Conservation (phyloP, 2,888 invertebrate species). For the Phortica okadai region DNA sequence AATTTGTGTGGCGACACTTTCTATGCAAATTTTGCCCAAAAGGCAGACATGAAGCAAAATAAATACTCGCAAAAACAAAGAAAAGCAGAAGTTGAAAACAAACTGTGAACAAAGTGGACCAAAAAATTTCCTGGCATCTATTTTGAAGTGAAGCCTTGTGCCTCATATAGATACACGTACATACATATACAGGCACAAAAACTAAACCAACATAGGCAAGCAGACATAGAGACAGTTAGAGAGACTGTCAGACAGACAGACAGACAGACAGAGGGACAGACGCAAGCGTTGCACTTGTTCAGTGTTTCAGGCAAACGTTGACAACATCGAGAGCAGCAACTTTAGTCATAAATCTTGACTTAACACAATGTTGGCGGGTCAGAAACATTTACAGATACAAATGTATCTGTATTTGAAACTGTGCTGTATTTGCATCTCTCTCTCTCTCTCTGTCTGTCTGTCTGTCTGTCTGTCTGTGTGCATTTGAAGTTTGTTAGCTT, state of each 20-base stretch:
- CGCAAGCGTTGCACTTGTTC: constrained; percentile 5
- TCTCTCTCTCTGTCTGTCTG: not conserved
- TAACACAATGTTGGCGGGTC: constrained; percentile 75
- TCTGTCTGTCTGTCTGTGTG: not conserved
- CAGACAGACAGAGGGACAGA: not conserved
- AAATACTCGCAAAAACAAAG: not conserved
- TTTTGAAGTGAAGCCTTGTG: not conserved
- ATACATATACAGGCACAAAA: not conserved
- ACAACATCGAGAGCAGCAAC: constrained; percentile 16
- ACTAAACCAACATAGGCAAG: not conserved
- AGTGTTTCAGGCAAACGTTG: too few relatives aligned
- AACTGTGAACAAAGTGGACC: not conserved
- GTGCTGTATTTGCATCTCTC: constrained; percentile 2
- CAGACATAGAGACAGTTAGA: not conserved
- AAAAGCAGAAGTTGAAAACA: not conserved
- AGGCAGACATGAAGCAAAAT: not conserved
- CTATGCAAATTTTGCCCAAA: constrained; percentile 20
- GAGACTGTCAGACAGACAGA: too few relatives aligned
- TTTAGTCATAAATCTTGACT: constrained; percentile 70
- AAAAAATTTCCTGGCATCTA: not conserved
- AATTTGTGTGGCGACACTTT: constrained; percentile 28
- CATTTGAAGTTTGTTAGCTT: constrained; percentile 19
- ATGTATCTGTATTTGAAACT: not conserved
- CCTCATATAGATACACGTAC: not conserved
- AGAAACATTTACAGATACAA: constrained; percentile 47